Conservation (phyloP, 1,140 invertebrate species). For the Drosophila cardini region DNA sequence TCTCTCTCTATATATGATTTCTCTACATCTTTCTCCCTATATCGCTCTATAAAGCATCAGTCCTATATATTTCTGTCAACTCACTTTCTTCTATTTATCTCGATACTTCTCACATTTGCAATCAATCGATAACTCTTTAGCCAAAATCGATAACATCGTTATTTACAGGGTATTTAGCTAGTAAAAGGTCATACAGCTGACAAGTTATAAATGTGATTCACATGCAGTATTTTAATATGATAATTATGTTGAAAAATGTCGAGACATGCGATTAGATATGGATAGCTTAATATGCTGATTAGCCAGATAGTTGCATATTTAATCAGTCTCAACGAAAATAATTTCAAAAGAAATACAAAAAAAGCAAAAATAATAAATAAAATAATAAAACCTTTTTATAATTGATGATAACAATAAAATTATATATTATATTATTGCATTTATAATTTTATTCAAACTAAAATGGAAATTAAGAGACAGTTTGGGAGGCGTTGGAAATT, state of each 20-base stretch:
- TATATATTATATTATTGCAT: background rate
- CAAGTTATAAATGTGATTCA: conserved; percentile 12
- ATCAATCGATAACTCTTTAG: background rate
- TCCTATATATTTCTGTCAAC: no score
- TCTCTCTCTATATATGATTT: background rate
- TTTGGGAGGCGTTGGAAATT: no score
- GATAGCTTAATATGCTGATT: background rate
- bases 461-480: background rate
- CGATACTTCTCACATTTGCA: background rate
- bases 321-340: background rate
- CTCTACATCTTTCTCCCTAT: background rate
- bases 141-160: background rate
- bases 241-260: conserved; percentile 6
- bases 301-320: background rate
- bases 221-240: background rate
- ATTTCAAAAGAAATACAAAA: background rate
- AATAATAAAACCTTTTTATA: background rate
- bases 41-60: no score
- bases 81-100: no score
- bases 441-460: background rate
- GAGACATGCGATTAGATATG: conserved; percentile 6
- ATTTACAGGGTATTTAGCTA: background rate
- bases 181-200: background rate
- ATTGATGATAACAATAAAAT: background rate
- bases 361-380: no score